Evolutionary conservation across 2,888 invertebrate genomes (phyloP), one percentile per base, ranked within the genome.

Genomic region (Meteorus colon): DNA sequence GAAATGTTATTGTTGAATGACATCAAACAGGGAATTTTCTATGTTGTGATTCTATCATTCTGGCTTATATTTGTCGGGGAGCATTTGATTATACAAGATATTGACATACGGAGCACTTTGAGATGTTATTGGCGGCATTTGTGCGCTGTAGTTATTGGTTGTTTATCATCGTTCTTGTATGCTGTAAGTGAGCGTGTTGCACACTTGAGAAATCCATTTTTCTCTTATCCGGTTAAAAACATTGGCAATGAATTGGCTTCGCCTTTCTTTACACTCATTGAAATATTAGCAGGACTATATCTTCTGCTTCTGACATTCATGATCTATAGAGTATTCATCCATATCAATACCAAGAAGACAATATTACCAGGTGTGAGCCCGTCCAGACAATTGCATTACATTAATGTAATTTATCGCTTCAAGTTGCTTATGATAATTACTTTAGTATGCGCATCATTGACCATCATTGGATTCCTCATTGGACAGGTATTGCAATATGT

Each of bases 31-130:
- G 99, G 99, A 10, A 91, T 98, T 59, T 99, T 99, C 90, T 99
- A 99, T 90, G 97, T 98, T 0, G 95, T 94, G 88, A 91, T 99
- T 16, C 92, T 99, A 75, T 97, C 97, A 2, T 99, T 99, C 89
- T 99, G 99, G 99, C 92, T 99, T 0, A 94, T 99, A 45, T 99
- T 99, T 90, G 96, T 98, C 75, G 99, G 99, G 0, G 99, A 99
- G 90, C 99, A 99, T 90, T 95, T 99, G 92, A 92, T 98, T 90
- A 66, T 77, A 27, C 93, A 97, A 92, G 97, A 98, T 85, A 92
- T 94, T 29, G 94, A 95, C 12, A 92, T 94, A 77, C 94, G 94
- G 77, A 97, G 95, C 86, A 93, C 95, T 19, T 89, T 98, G 63
- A 93, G 94, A 82, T 93, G 94, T 76, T 99, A 99, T 89, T 98